Base-by-base conservation (phyloP, 2,797 vertebrate genomes). In the Bradypodion ventrale region DNA sequence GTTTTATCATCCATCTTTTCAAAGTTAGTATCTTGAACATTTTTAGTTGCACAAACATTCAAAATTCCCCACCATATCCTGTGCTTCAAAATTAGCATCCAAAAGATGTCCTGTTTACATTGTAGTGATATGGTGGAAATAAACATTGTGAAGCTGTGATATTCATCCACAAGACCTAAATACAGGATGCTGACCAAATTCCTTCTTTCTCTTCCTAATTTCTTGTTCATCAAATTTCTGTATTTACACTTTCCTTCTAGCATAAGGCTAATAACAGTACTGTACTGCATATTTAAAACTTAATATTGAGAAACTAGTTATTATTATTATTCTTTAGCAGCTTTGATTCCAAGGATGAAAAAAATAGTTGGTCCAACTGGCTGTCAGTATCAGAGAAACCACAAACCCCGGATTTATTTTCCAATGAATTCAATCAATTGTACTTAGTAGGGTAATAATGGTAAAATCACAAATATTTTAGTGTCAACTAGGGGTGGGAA, bases 61-160 rank as follows among this genome's bases (percentile, higher is more conserved):
- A 84, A 19, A 81, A 92, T 87, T 89, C 74, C 77, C 73, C 79
- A 87, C 42, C 49, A 81, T 87, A 91, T 92, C 89, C 89, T 63
- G 86, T 52, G 13, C 75, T 80, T 88, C 75, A 76, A 77, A 82
- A 81, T 88, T 90, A 87, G 77, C 75, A 91, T 85, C 82, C 84
- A 88, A 76, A 85, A 27, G 4, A 93, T 82, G 79, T 91, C 80
- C 88, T 91, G 76, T 86, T 77, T 92, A 93, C 82, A 90, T 89
- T 90, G 89, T 56, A 73, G 87, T 68, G 80, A 66, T 73, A 21
- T 63, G 85, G 78, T 85, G 32, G 86, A 90, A 92, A 88, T 88
- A 93, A 95, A 95, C 92, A 93, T 84, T 87, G 74, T 84, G 80
- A 87, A 60, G 32, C 66, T 89, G 88, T 84, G 83, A 91, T 82